Percentiles rank a stretch among this genome's conserved stretches.
Evolutionary conservation across 2,888 invertebrate genomes (phyloP).

Genomic region (Rotaria sp.): DNA sequence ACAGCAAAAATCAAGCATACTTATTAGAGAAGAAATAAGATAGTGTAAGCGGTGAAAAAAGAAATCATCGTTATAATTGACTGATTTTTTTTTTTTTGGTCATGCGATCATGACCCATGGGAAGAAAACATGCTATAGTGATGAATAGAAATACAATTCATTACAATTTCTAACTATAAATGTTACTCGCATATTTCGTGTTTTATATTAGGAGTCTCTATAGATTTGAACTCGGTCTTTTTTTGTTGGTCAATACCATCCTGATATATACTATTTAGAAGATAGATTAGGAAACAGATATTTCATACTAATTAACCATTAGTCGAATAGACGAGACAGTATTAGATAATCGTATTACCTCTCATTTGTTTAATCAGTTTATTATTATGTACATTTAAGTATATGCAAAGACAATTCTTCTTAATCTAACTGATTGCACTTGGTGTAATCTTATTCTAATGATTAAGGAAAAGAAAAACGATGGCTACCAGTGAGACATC

Average conservation of each 20-base stretch:
- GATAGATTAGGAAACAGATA: background rate
- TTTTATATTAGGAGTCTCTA: background rate
- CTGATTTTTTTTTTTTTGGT: background rate
- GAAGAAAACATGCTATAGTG: background rate
- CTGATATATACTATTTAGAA: background rate
- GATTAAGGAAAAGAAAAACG: background rate
- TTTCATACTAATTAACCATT: background rate
- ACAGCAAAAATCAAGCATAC: background rate
- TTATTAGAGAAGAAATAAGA: no score
- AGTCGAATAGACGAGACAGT: background rate
- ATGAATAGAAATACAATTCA: background rate
- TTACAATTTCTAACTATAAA: no score
- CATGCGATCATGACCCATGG: background rate
- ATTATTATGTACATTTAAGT: background rate
- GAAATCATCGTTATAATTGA: background rate
- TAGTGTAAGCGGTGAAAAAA: background rate
- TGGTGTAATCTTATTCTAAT: background rate
- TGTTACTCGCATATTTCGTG: background rate
- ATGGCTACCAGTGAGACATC: background rate
- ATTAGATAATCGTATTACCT: background rate
- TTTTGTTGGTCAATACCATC: background rate
- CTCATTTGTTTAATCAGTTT: conserved; percentile 11
- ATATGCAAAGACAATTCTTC: background rate
- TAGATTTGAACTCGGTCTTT: background rate
- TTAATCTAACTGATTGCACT: background rate